phyloP scores from a whole-genome alignment of 2,797 vertebrate species.

The Sorex maritimensis region DNA sequence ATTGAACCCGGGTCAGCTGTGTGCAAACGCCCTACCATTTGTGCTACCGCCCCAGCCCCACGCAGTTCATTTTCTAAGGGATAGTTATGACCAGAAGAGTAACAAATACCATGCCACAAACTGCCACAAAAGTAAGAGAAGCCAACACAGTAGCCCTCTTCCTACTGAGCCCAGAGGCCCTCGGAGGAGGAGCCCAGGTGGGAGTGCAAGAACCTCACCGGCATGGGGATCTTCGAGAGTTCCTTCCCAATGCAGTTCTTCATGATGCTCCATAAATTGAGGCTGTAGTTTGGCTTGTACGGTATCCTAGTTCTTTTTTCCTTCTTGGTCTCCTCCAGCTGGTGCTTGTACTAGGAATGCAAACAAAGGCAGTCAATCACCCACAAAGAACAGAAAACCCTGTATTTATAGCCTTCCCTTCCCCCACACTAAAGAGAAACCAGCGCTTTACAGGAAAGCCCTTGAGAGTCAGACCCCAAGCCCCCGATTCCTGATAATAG shows the following conservation, averaged over 20 bases:
- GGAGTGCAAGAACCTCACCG: slow-evolving; percentile 90
- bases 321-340: slow-evolving; percentile 92
- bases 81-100: neutral
- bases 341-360: slow-evolving; percentile 88
- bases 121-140: neutral
- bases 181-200: neutral
- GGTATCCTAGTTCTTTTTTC: slow-evolving; percentile 95
- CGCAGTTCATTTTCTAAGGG: neutral
- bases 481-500: neutral
- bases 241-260: slow-evolving; percentile 99
- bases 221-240: slow-evolving; percentile 98
- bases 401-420: slow-evolving; percentile 51
- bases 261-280: slow-evolving; percentile 99
- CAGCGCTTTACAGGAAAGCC: neutral
- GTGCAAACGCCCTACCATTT: no score
- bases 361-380: slow-evolving; percentile 53
- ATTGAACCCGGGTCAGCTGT: no score
- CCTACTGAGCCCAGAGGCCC: neutral
- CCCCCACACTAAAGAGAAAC: neutral
- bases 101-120: neutral
- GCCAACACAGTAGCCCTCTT: neutral
- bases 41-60: no score
- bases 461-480: neutral
- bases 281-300: slow-evolving; percentile 98
- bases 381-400: slow-evolving; percentile 68